Base-by-base conservation (phyloP, 1,140 invertebrate species). In the Diplogasteroides magnus region DNA sequence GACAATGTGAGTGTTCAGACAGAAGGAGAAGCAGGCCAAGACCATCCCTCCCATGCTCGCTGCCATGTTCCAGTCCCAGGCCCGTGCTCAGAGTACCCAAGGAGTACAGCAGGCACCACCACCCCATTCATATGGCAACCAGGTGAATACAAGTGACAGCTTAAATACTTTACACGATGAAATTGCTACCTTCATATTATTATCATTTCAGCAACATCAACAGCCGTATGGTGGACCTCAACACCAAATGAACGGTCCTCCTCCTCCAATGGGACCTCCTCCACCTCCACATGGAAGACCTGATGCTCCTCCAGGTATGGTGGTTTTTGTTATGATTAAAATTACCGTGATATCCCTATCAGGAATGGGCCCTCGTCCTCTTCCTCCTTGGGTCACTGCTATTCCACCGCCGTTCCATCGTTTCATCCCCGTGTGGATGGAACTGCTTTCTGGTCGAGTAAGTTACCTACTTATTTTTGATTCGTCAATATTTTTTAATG, bases 401-500 rank as follows among this genome's bases (percentile, higher is more conserved):
- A 15, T 65, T 56, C 31, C 11, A 26, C 64, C 37, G 14, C 64
- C 11, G 48, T 32, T 65, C 28, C 32, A n/a, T 64, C 31, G 19
- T 26, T n/a, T 29, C 61, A 55, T 25, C 28, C 64, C 1, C 55
- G 13, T 1, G 19, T 65, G 26, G 64, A 64, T 61, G 55, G 29
- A 60, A 29, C 61, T 55, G 6, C 28, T 31, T 61, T 69, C 23
- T 23, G 32, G 19, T 62, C 61, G 15, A 31, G 37, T 63, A 31
- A 15, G 56, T 69, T 31, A 19, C 61, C 61, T 31, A 37, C 48
- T 57, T 25, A 58, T 27, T 6, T 64, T 2, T 57, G 37, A n/a
- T n/a, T 57, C 19, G 68, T 61, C 55, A 64, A 23, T 29, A 64
- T 31, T 37, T 61, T 1, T 31, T 69, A 3, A 58, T 64, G 13